Conservation (phyloP, 2,113 vertebrate genomes). For the Tupaia tana region DNA sequence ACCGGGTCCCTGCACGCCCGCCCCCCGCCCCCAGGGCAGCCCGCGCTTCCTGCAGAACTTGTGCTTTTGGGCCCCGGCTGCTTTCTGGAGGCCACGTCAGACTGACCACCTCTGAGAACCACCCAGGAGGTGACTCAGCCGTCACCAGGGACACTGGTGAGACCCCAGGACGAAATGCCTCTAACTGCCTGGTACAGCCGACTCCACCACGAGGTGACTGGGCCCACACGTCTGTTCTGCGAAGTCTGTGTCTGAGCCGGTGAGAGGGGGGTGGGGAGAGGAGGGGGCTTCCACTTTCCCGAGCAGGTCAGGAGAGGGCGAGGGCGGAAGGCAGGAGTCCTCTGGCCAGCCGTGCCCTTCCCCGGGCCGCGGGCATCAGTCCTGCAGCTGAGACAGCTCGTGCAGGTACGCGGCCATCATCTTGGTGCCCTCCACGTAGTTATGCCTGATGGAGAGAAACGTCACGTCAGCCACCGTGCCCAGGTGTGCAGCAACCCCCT, state of each 20-base stretch:
- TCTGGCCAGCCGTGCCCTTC: fast-evolving
- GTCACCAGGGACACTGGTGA: fast-evolving
- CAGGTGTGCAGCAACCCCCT: fast-evolving
- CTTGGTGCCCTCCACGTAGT: conserved; percentile 96
- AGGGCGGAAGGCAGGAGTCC: not conserved
- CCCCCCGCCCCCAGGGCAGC: fast-evolving
- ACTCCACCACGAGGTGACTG: too few relatives aligned
- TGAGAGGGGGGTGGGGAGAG: not conserved
- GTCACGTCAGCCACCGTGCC: fast-evolving
- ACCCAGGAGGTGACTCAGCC: not conserved
- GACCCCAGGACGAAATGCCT: not conserved
- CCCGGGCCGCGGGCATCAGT: conserved; percentile 35
- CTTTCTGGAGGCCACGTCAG: not conserved
- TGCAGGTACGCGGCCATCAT: conserved; percentile 95
- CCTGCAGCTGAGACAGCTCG: conserved; percentile 93
- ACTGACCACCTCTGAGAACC: not conserved
- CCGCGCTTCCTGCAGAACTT: not conserved
- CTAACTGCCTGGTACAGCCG: fast-evolving
- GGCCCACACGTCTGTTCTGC: not conserved
- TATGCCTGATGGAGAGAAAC: conserved; percentile 86
- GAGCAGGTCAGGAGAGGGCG: fast-evolving
- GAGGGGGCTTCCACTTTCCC: not conserved
- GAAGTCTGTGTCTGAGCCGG: not conserved
- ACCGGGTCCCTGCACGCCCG: fast-evolving
- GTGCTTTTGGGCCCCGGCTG: not conserved